Evolutionary conservation across 2,797 vertebrate species (phyloP), one percentile per base, ranked within the genome.

Genomic region (Danio tinwini): DNA sequence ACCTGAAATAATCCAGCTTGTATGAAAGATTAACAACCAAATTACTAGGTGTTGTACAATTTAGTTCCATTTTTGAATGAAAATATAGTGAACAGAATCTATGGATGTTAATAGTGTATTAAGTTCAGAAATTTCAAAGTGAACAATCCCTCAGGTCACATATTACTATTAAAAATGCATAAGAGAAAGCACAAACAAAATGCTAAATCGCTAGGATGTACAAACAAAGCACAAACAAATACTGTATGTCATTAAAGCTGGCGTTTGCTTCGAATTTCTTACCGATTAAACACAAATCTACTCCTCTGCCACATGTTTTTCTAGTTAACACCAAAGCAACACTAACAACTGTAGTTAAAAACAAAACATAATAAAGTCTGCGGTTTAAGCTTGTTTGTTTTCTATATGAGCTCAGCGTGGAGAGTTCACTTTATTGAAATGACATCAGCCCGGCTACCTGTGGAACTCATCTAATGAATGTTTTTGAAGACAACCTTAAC

Each of bases 281-380:
- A 12, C 13, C 68, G 62, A 63, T 76, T 50, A 76, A 68, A 78
- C 50, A 14, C 17, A 70, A 81, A 72, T 9, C 17, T 5, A 21
- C 55, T 70, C 16, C 49, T 37, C 40, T 19, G 13, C 72, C 13
- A 71, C 61, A 37, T 69, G 70, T 71, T 72, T 63, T 40, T 65
- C 76, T 29, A 52, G 68, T 47, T 65, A 65, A 55, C 67, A 81
- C 71, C 69, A 82, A 69, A 75, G 17, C n/a, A 52, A 52, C 62
- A 72, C 55, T 39, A 19, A 39, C 55, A 39, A 63, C 21, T 59
- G 64, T 19, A 45, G 39, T 37, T 65, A 58, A 61, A 45, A 69
- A 59, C 29, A 77, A 49, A 16, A 68, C 17, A 14, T 49, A 44
- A 65, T 76, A 56, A 77, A 58, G 19, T 58, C 61, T 62, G 76